Evolutionary conservation across 1,140 invertebrate genomes (phyloP), one percentile per base, ranked within the genome.

Genomic region (Adoxophyes honmai): DNA sequence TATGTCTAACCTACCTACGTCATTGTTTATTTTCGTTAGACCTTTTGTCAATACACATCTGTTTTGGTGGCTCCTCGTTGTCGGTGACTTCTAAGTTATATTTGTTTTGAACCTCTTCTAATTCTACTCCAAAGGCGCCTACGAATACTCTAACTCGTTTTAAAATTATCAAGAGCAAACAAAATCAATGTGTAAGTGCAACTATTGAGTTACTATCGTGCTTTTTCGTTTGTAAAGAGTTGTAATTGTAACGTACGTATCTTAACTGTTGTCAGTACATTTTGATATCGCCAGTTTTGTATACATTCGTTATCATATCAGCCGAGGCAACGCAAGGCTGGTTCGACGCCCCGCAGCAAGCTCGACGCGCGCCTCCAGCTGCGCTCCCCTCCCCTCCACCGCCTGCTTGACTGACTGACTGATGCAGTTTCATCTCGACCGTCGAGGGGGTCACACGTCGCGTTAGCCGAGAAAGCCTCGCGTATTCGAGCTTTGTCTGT

Each of bases 281-380:
- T 61, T 62, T 56, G 68, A 66, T 76, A 72, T 68, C 66, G 61
- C 65, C 59, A 69, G 64, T 62, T 75, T 78, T 84, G 78, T 84
- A 76, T 81, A 81, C 78, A 77, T 76, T 82, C 68, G 81, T 86
- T 82, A 86, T 87, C 80, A 84, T 84, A 87, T 85, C 84, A 83
- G 61, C 59, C 53, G 61, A 57, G 68, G 68, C 71, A 70, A 78
- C 73, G 84, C 75, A 71, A 72, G 73, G 76, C 73, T 85, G 74
- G 75, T 82, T 81, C 77, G 80, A 79, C 79, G 78, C 77, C 75
- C 78, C 57, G 69, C 59, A 48, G 60, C 75, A 70, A 74, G 69
- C 60, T 71, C 73, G 74, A 78, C 64, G 75, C 67, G 73, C 73
- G 78, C 79, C 79, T 78, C 80, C 75, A 75, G 72, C 76, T 71